Conservation (phyloP, 2,113 vertebrate genomes). For the Sceloporus tristichus region DNA sequence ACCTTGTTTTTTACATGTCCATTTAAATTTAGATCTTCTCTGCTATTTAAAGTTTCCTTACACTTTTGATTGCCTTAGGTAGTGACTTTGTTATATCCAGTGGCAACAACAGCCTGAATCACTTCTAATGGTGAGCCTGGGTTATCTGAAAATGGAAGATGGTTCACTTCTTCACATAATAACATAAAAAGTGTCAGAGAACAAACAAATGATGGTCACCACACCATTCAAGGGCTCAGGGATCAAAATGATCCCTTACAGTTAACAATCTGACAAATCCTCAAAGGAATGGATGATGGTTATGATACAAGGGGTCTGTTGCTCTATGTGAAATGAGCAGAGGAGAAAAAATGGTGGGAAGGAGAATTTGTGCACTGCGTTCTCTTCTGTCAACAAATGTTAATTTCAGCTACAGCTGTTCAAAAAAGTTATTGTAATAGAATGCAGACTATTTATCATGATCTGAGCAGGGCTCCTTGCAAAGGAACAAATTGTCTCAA, state of each 20-base stretch:
- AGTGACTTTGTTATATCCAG: conserved; percentile 10
- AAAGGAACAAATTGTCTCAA: too few species aligned
- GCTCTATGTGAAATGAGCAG: not conserved
- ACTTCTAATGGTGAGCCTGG: conserved; percentile 5
- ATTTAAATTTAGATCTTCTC: not conserved
- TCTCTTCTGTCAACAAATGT: not conserved
- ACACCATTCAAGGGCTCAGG: not conserved
- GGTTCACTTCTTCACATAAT: not conserved
- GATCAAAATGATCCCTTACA: not conserved
- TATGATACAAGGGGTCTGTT: conserved; percentile 18
- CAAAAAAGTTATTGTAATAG: not conserved
- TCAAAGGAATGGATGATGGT: not conserved
- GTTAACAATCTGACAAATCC: conserved; percentile 14
- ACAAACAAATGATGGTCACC: not conserved
- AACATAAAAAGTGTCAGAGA: not conserved
- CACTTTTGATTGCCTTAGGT: not conserved
- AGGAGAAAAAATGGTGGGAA: not conserved
- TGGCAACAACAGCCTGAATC: conserved; percentile 3
- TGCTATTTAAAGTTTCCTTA: conserved; percentile 9
- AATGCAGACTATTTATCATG: not conserved
- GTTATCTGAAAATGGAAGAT: conserved; percentile 6
- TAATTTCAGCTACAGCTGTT: not conserved
- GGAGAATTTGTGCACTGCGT: not conserved
- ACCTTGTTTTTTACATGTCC: not conserved
- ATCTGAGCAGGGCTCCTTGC: too few species aligned